A percentile compares a stretch with the other conserved stretches of the same genome.
Conservation (phyloP, 2,797 vertebrate species). For the Sebastolobus alascanus region DNA sequence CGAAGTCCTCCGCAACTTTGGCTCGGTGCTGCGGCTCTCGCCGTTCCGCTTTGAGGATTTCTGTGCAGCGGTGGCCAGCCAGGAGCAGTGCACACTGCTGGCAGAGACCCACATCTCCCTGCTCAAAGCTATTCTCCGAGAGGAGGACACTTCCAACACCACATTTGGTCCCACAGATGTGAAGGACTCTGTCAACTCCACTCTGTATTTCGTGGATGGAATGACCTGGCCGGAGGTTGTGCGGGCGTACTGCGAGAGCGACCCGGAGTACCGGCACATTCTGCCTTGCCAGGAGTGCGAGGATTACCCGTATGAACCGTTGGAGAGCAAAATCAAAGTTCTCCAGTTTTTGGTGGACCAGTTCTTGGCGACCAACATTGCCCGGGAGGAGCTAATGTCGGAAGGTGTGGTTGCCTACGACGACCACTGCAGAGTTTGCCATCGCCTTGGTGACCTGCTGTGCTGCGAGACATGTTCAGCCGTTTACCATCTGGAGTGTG, state of each 20-base stretch:
- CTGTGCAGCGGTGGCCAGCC: slow-evolving; percentile 93
- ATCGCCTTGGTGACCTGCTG: slow-evolving; percentile 96
- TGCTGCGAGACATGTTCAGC: slow-evolving; percentile 98
- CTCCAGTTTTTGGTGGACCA: slow-evolving; percentile 98
- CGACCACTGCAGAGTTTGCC: slow-evolving; percentile 97
- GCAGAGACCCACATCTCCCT: slow-evolving; percentile 96
- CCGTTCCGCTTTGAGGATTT: slow-evolving; percentile 99
- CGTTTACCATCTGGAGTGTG: slow-evolving; percentile 97
- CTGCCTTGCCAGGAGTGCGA: slow-evolving; percentile 93
- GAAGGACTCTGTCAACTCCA: slow-evolving; percentile 98
- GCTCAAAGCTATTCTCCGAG: slow-evolving; percentile 96
- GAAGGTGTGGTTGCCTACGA: slow-evolving; percentile 97
- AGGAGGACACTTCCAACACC: slow-evolving; percentile 98
- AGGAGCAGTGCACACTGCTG: slow-evolving; percentile 96
- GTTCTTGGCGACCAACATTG: slow-evolving; percentile 96
- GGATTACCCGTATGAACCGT: slow-evolving; percentile 95
- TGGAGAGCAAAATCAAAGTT: slow-evolving; percentile 96
- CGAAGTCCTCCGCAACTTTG: slow-evolving; percentile 97
- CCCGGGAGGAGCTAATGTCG: slow-evolving; percentile 96
- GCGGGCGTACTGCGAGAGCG: slow-evolving; percentile 96
- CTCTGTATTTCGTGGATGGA: slow-evolving; percentile 95
- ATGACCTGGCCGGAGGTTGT: slow-evolving; percentile 99
- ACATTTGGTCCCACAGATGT: slow-evolving; percentile 96
- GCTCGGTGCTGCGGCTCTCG: slow-evolving; percentile 94
- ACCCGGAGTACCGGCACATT: slow-evolving; percentile 93